A percentile compares a stretch with the other conserved stretches of the same genome.
phyloP scores from a whole-genome alignment of 2,888 invertebrate genomes.

The Scaptomyza caliginosa region DNA sequence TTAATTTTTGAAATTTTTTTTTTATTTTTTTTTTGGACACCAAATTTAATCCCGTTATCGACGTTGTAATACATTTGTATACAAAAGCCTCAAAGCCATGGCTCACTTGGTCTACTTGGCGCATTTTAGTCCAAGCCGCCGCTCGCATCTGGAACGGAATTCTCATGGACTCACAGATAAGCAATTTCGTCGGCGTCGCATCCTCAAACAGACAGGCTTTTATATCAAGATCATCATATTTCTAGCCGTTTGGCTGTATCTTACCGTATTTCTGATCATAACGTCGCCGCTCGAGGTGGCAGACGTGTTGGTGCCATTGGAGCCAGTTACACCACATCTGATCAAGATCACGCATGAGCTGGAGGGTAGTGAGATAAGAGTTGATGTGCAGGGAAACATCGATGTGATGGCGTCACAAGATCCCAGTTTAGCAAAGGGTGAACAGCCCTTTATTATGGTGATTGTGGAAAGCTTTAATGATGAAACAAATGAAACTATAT shows the following conservation, averaged over 20 bases:
- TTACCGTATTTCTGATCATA: conserved; percentile 7
- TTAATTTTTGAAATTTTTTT: background rate
- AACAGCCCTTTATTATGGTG: conserved; percentile 7
- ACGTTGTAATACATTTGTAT: background rate
- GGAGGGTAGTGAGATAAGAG: background rate
- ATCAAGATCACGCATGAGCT: background rate
- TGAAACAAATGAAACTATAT: background rate
- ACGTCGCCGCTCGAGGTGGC: background rate
- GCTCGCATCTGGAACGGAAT: background rate
- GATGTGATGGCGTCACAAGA: background rate
- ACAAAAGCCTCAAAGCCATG: background rate
- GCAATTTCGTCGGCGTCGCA: background rate
- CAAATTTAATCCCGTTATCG: background rate
- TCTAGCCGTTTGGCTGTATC: conserved; percentile 22
- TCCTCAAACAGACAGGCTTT: background rate
- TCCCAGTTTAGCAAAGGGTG: background rate
- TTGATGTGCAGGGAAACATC: conserved; percentile 13
- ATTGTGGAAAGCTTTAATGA: background rate
- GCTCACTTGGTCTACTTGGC: background rate
- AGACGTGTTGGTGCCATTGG: conserved; percentile 4
- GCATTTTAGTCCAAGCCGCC: background rate
- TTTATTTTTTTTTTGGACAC: too few relatives aligned
- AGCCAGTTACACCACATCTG: background rate
- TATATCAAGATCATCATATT: conserved; percentile 19
- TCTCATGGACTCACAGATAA: background rate